Conservation (phyloP, 2,113 vertebrate species). For the Collichthys lucidus region DNA sequence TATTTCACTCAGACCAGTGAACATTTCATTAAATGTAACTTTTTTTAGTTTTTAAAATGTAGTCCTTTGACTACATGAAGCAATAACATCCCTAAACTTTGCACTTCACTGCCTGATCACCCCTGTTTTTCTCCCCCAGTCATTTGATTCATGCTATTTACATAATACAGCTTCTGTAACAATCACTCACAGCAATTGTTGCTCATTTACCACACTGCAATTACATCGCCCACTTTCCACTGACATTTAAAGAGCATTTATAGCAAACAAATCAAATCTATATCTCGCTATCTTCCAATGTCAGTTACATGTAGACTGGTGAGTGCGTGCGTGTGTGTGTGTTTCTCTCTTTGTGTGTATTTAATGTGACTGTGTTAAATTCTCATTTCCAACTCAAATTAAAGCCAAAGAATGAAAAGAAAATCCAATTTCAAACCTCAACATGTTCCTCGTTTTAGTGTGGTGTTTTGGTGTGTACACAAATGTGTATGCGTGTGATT, state of each 20-base stretch:
- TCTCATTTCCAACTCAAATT: slow-evolving; percentile 1
- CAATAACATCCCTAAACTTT: not conserved
- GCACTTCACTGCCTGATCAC: not conserved
- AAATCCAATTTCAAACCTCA: not conserved
- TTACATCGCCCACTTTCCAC: slow-evolving; percentile 1
- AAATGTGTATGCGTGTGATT: not conserved
- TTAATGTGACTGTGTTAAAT: slow-evolving; percentile 17
- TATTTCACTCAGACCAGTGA: slow-evolving; percentile 7
- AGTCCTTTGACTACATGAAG: not conserved
- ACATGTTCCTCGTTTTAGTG: not conserved
- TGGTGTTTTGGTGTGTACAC: not conserved
- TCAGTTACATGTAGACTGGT: slow-evolving; percentile 1
- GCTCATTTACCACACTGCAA: slow-evolving; percentile 33
- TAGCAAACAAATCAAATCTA: not conserved
- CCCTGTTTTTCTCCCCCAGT: not conserved
- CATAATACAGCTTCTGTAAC: slow-evolving; percentile 3
- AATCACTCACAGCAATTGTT: slow-evolving; percentile 64
- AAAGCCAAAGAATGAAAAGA: slow-evolving; percentile 10
- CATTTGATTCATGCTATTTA: slow-evolving; percentile 9
- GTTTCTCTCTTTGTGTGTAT: not conserved
- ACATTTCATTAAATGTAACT: slow-evolving; percentile 14
- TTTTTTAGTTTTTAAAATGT: not conserved
- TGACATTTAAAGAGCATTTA: slow-evolving; percentile 16
- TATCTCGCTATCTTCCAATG: not conserved
- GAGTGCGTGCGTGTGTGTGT: not conserved